Conservation (phyloP, 2,113 vertebrate genomes). For the Haliaeetus leucogaster region DNA sequence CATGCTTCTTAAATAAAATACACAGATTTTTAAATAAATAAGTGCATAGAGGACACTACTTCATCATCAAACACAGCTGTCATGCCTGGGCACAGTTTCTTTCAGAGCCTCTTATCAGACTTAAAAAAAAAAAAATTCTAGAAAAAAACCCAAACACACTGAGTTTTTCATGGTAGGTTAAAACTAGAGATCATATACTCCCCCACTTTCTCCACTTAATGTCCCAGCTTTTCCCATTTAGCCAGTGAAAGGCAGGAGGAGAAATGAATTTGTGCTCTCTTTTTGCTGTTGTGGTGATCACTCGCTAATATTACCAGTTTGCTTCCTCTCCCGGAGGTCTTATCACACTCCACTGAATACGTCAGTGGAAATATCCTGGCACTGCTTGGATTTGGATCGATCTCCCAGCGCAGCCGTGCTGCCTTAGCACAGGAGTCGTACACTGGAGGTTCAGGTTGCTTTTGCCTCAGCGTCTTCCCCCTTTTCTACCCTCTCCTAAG, state of each 20-base stretch:
- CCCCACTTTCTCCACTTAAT: background rate
- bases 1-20: background rate
- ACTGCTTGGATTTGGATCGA: background rate
- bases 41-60: background rate
- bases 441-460: background rate
- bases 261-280: background rate
- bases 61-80: background rate
- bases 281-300: background rate
- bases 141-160: background rate
- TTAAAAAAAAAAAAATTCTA: background rate
- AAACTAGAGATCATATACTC: background rate
- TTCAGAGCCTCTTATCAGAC: background rate
- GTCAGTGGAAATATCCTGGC: background rate
- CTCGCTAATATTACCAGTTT: background rate
- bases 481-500: background rate
- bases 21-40: background rate
- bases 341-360: background rate
- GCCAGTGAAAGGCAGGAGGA: background rate
- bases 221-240: background rate
- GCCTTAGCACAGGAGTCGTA: rapidly evolving
- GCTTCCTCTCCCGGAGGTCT: background rate
- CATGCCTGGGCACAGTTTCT: background rate
- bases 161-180: background rate
- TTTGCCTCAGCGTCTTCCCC: background rate
- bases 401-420: background rate